Percentiles rank a stretch among this genome's conserved stretches.
Conservation (phyloP, 37 sponge, comb jelly and placozoan genomes). For the Ephydatia muelleri region DNA sequence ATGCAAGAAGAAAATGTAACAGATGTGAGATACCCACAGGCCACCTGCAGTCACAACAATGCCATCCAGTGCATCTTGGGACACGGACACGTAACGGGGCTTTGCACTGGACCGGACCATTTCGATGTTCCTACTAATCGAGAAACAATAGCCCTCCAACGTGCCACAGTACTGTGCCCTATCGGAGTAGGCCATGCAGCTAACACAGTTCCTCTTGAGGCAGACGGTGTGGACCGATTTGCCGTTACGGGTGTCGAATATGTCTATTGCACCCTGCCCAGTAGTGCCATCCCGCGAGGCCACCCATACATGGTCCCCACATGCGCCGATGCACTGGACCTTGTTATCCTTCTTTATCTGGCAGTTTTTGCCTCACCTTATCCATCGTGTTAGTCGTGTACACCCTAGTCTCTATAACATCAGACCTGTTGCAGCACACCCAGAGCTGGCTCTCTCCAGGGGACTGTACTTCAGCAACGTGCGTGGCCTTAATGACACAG, state of each 20-base stretch:
- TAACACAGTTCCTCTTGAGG: conserved; percentile 70
- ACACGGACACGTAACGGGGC: conserved; percentile 61
- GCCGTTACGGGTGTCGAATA: conserved; percentile 38
- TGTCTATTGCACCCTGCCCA: conserved; percentile 73
- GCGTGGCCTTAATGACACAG: conserved; percentile 40
- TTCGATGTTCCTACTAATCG: conserved; percentile 30
- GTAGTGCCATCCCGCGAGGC: conserved; percentile 65
- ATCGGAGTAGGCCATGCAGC: conserved; percentile 54
- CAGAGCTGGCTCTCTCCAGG: conserved; percentile 42
- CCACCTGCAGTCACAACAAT: conserved; percentile 33
- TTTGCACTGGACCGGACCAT: conserved; percentile 32
- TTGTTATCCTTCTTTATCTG: conserved; percentile 66
- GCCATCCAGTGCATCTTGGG: conserved; percentile 63
- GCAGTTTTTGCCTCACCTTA: conserved; percentile 23
- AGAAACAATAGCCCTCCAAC: conserved; percentile 75
- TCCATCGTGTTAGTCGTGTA: conserved; percentile 70
- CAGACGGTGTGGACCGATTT: conserved; percentile 68
- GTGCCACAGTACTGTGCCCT: conserved; percentile 60
- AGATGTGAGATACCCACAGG: conserved; percentile 67
- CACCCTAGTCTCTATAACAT: conserved; percentile 64
- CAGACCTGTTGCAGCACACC: conserved; percentile 65
- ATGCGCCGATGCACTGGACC: conserved; percentile 59
- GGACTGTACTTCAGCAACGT: conserved; percentile 8
- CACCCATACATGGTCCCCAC: conserved; percentile 80
- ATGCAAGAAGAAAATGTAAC: conserved; percentile 65